Percentiles rank a stretch among this genome's conserved stretches.
These are phyloP conservation scores for Gonatopus flavifemur DNA, from an alignment of 1,140 invertebrate genomes.

Conservation along the genomic window DNA sequence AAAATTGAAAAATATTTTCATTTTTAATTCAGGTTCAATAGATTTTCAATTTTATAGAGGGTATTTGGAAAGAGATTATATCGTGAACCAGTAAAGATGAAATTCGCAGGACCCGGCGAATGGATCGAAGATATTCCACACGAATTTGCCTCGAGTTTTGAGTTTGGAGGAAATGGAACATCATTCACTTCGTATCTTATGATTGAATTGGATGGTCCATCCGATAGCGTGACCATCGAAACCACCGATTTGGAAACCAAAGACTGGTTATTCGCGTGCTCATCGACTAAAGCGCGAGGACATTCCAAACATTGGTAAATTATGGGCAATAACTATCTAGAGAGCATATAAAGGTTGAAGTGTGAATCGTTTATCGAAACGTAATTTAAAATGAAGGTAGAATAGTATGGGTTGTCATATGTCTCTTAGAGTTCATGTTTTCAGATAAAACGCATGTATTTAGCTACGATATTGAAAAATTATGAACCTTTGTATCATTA, in stretches of 20 bases:
- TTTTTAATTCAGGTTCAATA: neutral
- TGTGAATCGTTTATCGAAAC: too few relatives aligned
- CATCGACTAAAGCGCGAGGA: conserved; percentile 57
- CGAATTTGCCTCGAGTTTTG: conserved; percentile 51
- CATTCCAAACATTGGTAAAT: conserved; percentile 67
- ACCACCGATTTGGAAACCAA: conserved; percentile 64
- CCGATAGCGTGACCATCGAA: conserved; percentile 57
- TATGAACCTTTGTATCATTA: too few relatives aligned
- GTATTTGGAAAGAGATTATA: conserved; percentile 35
- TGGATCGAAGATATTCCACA: conserved; percentile 57
- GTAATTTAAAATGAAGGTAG: too few relatives aligned
- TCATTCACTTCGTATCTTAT: conserved; percentile 59
- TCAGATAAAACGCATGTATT: too few relatives aligned
- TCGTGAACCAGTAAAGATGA: conserved; percentile 31
- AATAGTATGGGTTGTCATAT: too few relatives aligned
- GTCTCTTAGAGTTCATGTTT: too few relatives aligned
- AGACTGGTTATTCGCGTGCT: conserved; percentile 76
- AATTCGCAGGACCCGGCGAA: conserved; percentile 41
- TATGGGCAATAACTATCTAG: too few relatives aligned
- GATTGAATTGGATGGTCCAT: conserved; percentile 60
- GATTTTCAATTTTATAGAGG: conserved; percentile 29
- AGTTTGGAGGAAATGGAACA: conserved; percentile 24
- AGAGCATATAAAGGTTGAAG: too few relatives aligned
- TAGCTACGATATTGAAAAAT: too few relatives aligned
- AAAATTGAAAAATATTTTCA: neutral